A percentile compares a stretch with the other conserved stretches of the same genome.
These are phyloP conservation scores for Pseudonaja textilis DNA, from an alignment of 2,113 vertebrate genomes.

Conservation along the genomic window DNA sequence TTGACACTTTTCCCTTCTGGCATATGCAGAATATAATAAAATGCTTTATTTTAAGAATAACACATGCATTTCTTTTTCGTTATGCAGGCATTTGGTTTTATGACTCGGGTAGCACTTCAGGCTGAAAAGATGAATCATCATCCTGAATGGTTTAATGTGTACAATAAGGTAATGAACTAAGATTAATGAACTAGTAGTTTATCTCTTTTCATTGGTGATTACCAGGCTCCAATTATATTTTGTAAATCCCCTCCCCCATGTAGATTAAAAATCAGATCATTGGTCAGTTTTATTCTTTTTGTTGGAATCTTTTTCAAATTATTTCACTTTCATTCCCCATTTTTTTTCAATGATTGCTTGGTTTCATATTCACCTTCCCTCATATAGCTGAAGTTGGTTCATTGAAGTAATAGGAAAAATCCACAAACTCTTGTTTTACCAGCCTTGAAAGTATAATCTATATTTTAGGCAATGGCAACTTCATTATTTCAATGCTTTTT, in stretches of 20 bases:
- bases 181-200: constrained; percentile 20
- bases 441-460: not conserved
- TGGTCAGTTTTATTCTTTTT: constrained; percentile 22
- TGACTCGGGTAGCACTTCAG: constrained; percentile 93
- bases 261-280: not conserved
- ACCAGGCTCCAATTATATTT: not conserved
- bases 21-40: not conserved
- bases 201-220: not conserved
- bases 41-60: not conserved
- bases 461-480: not conserved
- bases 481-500: not conserved
- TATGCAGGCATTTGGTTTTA: constrained; percentile 93
- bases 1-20: not conserved
- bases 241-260: not conserved
- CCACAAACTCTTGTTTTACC: not conserved
- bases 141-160: constrained; percentile 97
- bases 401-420: not conserved
- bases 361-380: not conserved
- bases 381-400: not conserved
- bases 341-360: not conserved
- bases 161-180: constrained; percentile 86
- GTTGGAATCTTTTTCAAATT: not conserved
- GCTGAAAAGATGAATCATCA: constrained; percentile 99
- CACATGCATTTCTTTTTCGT: constrained; percentile 27
- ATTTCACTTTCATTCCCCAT: not conserved